Conservation (phyloP, 1,140 invertebrate genomes). For the Rhyzopertha dominica region DNA sequence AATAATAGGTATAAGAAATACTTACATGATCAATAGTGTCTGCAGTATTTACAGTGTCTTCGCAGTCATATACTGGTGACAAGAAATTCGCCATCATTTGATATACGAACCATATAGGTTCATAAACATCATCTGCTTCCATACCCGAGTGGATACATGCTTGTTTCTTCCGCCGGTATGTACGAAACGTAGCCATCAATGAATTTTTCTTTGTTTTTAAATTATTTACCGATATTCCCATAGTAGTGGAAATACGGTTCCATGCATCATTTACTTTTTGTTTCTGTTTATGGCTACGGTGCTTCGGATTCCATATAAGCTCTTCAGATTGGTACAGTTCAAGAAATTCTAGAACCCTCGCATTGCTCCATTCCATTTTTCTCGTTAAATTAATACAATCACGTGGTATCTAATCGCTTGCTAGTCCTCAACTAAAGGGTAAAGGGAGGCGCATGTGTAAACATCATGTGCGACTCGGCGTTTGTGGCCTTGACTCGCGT, state of each 20-base stretch:
- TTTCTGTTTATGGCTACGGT: not conserved
- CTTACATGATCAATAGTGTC: no score
- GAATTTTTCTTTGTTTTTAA: slow-evolving; percentile 2
- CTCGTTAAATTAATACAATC: no score
- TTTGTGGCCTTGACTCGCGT: no score
- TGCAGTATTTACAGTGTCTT: no score
- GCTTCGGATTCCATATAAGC: not conserved
- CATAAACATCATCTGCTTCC: not conserved
- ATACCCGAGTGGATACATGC: not conserved
- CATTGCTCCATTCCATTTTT: no score
- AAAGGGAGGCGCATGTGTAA: no score
- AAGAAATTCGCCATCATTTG: not conserved
- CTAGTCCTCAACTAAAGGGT: no score
- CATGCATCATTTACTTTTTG: slow-evolving; percentile 3
- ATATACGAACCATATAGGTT: slow-evolving; percentile 1
- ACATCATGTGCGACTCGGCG: no score
- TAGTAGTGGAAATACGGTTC: not conserved
- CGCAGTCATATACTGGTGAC: not conserved
- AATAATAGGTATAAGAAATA: no score
- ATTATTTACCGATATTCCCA: not conserved
- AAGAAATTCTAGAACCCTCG: no score
- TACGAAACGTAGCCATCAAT: slow-evolving; percentile 1
- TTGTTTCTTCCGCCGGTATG: not conserved
- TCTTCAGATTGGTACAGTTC: no score
- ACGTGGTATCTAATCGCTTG: no score